Evolutionary conservation across 2,113 vertebrate species (phyloP).

Genomic region (Oplegnathus fasciatus): DNA sequence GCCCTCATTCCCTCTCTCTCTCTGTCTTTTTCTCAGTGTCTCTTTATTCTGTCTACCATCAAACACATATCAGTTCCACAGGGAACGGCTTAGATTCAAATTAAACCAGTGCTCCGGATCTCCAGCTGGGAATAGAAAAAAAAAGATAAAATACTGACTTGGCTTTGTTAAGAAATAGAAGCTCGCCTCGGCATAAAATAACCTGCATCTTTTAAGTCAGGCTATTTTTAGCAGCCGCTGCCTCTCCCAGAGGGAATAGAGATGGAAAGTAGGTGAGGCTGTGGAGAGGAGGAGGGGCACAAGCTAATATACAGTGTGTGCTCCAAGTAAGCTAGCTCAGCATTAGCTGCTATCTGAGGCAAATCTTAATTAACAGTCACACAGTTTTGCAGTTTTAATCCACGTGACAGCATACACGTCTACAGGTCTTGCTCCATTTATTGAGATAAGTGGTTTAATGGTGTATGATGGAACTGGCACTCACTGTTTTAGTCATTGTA

Average conservation of each 20-base stretch:
- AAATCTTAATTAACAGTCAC: constrained; percentile 75
- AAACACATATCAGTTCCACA: constrained; percentile 70
- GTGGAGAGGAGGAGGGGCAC: background rate
- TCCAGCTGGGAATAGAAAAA: constrained; percentile 72
- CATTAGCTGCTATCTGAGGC: constrained; percentile 58
- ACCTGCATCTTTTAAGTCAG: constrained; percentile 71
- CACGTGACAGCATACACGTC: constrained; percentile 41
- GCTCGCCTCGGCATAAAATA: constrained; percentile 70
- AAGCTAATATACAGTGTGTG: constrained; percentile 53
- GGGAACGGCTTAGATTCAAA: constrained; percentile 77
- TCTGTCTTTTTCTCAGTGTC: constrained; percentile 38
- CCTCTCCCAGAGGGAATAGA: constrained; percentile 62
- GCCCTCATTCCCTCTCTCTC: constrained; percentile 31
- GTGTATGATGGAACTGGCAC: background rate
- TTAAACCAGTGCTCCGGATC: constrained; percentile 74
- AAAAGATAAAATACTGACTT: constrained; percentile 68
- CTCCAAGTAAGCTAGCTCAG: constrained; percentile 62
- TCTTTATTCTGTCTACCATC: constrained; percentile 71
- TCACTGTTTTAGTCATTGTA: constrained; percentile 24
- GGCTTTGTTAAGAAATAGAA: constrained; percentile 80
- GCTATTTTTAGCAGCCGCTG: constrained; percentile 80
- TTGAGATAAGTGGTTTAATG: constrained; percentile 44
- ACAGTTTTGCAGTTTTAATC: constrained; percentile 45
- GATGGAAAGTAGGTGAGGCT: constrained; percentile 77
- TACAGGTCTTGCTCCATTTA: constrained; percentile 45